phyloP scores from a whole-genome alignment of 2,113 vertebrate species.

The Anthoscopus minutus region DNA sequence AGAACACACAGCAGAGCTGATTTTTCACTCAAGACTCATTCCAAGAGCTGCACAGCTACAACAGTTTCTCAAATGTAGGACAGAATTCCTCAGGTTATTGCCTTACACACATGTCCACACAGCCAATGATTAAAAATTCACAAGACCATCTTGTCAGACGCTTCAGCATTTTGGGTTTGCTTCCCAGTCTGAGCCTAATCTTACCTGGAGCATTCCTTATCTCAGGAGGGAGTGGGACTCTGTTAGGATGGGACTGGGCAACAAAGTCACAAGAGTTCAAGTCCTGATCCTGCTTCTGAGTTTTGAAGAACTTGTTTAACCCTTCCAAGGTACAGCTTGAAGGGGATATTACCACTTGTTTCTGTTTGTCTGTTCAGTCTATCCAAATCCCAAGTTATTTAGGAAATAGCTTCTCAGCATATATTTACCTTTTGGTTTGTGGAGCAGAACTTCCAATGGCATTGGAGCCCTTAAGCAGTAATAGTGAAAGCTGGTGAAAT shows the following conservation, averaged over 20 bases:
- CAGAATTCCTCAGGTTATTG: constrained; percentile 48
- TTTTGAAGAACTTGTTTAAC: neutral
- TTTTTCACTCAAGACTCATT: constrained; percentile 32
- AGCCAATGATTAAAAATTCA: constrained; percentile 54
- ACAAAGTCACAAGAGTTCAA: neutral
- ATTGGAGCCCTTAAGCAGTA: neutral
- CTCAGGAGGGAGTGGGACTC: neutral
- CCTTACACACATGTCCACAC: neutral
- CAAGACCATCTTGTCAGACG: constrained; percentile 7
- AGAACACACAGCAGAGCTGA: neutral
- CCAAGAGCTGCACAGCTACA: constrained; percentile 33
- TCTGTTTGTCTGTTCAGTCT: neutral
- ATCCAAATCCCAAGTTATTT: neutral
- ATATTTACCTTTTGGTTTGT: neutral
- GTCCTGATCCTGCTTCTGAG: neutral
- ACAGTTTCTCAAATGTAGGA: constrained; percentile 41
- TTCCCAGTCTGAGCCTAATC: constrained; percentile 26
- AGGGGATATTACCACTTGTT: neutral
- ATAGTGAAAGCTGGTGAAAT: neutral
- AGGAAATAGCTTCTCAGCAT: neutral
- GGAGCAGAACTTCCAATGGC: neutral
- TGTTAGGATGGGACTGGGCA: neutral
- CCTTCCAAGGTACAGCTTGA: neutral
- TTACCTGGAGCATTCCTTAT: constrained; percentile 31
- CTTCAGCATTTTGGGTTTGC: neutral